Conservation (phyloP, 2,888 invertebrate species). For the Nymphalis c-album region DNA sequence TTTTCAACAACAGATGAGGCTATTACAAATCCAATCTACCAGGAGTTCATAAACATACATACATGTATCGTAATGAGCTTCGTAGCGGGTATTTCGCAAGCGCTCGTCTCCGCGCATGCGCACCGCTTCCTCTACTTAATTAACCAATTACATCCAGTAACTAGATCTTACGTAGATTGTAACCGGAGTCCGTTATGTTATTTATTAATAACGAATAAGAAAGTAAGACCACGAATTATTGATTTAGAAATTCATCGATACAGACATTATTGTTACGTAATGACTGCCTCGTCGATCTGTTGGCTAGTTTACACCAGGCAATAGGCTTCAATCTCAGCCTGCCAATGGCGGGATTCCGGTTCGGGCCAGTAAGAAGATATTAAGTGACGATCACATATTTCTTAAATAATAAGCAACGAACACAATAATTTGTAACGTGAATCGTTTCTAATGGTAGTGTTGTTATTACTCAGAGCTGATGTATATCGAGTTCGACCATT, state of each 20-base stretch:
- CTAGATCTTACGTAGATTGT: constrained; percentile 20
- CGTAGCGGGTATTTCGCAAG: constrained; percentile 9
- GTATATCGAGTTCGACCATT: constrained; percentile 8
- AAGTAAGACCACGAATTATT: background rate
- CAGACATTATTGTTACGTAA: background rate
- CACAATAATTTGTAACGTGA: background rate
- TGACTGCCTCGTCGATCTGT: background rate
- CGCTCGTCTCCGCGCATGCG: constrained; percentile 17
- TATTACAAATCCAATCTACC: constrained; percentile 25
- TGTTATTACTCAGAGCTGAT: background rate
- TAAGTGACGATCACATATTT: too few species aligned
- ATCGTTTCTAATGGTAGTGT: background rate
- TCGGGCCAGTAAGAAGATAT: too few species aligned
- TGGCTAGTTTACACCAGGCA: too few species aligned
- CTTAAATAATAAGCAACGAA: too few species aligned
- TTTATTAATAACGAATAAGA: constrained; percentile 2
- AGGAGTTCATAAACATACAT: constrained; percentile 1
- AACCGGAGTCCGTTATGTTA: constrained; percentile 12
- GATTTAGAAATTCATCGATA: background rate
- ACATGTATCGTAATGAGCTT: constrained; percentile 20
- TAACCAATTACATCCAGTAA: constrained; percentile 32
- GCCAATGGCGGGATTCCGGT: too few species aligned
- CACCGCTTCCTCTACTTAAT: constrained; percentile 33
- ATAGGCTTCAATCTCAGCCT: too few species aligned
- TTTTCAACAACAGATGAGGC: constrained; percentile 13